phyloP scores from a whole-genome alignment of 2,113 vertebrate species.

The Hemibagrus wyckioides region DNA sequence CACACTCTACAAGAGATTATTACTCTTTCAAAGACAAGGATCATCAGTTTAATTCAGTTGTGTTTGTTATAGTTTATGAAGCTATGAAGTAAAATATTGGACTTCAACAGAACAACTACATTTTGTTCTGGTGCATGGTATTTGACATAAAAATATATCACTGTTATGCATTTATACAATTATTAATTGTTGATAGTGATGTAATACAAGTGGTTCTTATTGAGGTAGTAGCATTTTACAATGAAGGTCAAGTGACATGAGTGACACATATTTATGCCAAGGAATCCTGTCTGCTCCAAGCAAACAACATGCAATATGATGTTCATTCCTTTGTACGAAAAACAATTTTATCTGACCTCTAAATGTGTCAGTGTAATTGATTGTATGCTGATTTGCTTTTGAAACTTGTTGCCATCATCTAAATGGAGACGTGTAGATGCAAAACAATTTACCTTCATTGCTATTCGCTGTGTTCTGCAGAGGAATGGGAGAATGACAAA shows the following conservation, averaged over 20 bases:
- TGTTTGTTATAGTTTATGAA: slow-evolving; percentile 27
- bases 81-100: background rate
- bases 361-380: slow-evolving; percentile 52
- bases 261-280: slow-evolving; percentile 35
- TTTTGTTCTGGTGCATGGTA: background rate
- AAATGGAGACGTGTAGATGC: slow-evolving; percentile 47
- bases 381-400: slow-evolving; percentile 37
- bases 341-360: slow-evolving; percentile 56
- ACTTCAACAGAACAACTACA: slow-evolving; percentile 1
- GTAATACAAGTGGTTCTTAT: slow-evolving; percentile 30
- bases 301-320: slow-evolving; percentile 53
- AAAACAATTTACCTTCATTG: slow-evolving; percentile 51
- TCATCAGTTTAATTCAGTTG: slow-evolving; percentile 19
- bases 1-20: slow-evolving; percentile 13
- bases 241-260: slow-evolving; percentile 52
- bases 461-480: slow-evolving; percentile 48
- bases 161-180: slow-evolving; percentile 2
- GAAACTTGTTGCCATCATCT: slow-evolving; percentile 35
- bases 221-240: slow-evolving; percentile 34
- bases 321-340: slow-evolving; percentile 44
- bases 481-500: slow-evolving; percentile 48
- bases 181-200: slow-evolving; percentile 14
- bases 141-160: slow-evolving; percentile 3
- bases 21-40: slow-evolving; percentile 26
- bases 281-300: slow-evolving; percentile 27